Conservation (phyloP, 2,113 vertebrate species). For the Pelecanoides urinatrix region DNA sequence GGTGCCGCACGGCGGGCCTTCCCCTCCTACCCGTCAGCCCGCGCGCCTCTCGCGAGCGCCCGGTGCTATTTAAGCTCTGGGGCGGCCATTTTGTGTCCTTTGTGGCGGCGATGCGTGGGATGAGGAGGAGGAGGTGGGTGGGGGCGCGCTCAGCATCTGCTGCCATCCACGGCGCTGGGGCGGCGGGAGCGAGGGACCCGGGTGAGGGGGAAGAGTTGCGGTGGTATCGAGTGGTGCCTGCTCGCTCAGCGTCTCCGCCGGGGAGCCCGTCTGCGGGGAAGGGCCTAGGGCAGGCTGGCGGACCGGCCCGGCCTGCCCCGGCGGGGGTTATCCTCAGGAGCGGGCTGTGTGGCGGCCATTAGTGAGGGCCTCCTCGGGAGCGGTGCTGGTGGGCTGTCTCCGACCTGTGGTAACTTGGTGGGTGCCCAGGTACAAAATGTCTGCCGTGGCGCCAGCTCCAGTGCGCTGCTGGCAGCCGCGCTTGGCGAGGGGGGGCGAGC, state of each 20-base stretch:
- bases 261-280: background rate
- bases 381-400: rapidly evolving
- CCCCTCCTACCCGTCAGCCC: background rate
- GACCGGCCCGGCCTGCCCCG: background rate
- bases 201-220: rapidly evolving
- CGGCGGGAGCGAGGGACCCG: rapidly evolving
- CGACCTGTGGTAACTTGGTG: rapidly evolving
- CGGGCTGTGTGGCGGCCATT: background rate
- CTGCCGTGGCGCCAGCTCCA: rapidly evolving
- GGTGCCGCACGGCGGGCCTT: rapidly evolving
- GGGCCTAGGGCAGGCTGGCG: background rate
- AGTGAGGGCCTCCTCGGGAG: background rate
- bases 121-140: rapidly evolving
- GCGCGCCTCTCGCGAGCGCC: background rate
- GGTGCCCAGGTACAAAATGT: background rate
- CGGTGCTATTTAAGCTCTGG: background rate
- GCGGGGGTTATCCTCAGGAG: background rate
- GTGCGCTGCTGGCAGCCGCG: background rate
- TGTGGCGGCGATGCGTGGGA: rapidly evolving
- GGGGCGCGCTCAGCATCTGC: rapidly evolving
- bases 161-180: background rate
- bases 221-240: rapidly evolving
- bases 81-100: rapidly evolving
- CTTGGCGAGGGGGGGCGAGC: rapidly evolving
- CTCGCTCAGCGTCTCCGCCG: rapidly evolving